Conservation (phyloP, 1,140 invertebrate genomes). For the Drosophila rufa region DNA sequence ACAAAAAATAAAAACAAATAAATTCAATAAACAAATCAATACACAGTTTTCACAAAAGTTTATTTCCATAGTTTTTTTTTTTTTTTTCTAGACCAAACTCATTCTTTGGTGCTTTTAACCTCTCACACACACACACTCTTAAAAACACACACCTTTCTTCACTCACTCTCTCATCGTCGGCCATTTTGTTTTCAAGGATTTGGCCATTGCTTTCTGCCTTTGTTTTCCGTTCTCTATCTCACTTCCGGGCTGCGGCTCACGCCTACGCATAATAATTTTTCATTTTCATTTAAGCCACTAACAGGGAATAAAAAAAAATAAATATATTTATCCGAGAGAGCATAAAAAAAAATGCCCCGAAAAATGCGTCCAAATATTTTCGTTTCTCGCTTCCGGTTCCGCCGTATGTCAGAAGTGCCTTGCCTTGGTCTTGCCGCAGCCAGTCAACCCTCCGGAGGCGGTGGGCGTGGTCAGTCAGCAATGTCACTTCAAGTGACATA, state of each 20-base stretch:
- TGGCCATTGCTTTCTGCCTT: constrained; percentile 38
- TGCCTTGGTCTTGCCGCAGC: constrained; percentile 25
- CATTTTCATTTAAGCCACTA: constrained; percentile 47
- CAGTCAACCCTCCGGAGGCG: constrained; percentile 40
- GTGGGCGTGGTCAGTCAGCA: constrained; percentile 36
- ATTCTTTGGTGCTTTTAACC: constrained; percentile 57
- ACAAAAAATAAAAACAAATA: constrained; percentile 16
- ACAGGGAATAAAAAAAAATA: constrained; percentile 35
- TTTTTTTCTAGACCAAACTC: constrained; percentile 47
- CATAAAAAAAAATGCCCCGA: constrained; percentile 32
- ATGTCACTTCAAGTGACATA: constrained; percentile 62
- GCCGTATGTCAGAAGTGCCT: constrained; percentile 20
- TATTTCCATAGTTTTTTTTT: constrained; percentile 24
- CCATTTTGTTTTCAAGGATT: constrained; percentile 73
- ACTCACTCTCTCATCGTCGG: constrained; percentile 46
- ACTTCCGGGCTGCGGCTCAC: constrained; percentile 27
- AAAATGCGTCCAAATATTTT: constrained; percentile 75
- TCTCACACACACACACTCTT: constrained; percentile 10
- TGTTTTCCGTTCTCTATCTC: constrained; percentile 30
- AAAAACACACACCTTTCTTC: constrained; percentile 7
- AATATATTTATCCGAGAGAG: not conserved
- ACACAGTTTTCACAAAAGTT: constrained; percentile 31
- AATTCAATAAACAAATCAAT: constrained; percentile 34
- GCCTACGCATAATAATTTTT: constrained; percentile 82
- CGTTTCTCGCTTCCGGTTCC: constrained; percentile 65